A percentile compares a stretch with the other conserved stretches of the same genome.
phyloP scores from a whole-genome alignment of 2,113 vertebrate species.

The Ptychochromis oligacanthus region DNA sequence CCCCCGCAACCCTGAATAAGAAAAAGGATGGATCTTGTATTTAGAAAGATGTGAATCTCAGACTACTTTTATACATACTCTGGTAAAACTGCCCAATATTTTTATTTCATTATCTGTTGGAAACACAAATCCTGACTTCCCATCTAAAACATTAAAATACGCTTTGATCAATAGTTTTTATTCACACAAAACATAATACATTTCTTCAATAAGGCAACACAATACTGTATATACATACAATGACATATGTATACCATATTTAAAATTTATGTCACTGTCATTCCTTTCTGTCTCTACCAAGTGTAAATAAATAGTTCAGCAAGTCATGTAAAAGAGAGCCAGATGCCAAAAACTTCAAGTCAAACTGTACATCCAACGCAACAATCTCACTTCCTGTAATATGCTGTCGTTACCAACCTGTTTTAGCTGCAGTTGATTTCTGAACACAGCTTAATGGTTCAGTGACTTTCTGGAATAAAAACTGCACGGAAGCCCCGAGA shows the following conservation, averaged over 20 bases:
- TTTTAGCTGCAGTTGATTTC: conserved; percentile 30
- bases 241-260: conserved; percentile 70
- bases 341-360: conserved; percentile 59
- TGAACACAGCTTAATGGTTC: conserved; percentile 6
- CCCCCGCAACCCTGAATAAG: too few species aligned
- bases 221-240: conserved; percentile 80
- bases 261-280: conserved; percentile 64
- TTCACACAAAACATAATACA: conserved; percentile 81
- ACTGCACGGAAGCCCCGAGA: conserved; percentile 8
- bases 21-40: too few species aligned
- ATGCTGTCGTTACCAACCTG: neutral
- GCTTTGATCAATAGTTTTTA: conserved; percentile 67
- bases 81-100: neutral
- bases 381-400: conserved; percentile 16
- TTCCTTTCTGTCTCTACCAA: conserved; percentile 68
- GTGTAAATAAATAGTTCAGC: conserved; percentile 71
- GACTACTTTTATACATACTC: neutral
- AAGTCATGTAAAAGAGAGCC: conserved; percentile 69
- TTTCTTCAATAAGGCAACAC: conserved; percentile 79
- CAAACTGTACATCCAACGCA: conserved; percentile 52
- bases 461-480: conserved; percentile 17
- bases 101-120: neutral
- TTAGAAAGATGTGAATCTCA: too few species aligned
- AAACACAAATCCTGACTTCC: neutral
- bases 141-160: neutral